Conservation (phyloP, 1,140 invertebrate species). For the Drosophila aff. region DNA sequence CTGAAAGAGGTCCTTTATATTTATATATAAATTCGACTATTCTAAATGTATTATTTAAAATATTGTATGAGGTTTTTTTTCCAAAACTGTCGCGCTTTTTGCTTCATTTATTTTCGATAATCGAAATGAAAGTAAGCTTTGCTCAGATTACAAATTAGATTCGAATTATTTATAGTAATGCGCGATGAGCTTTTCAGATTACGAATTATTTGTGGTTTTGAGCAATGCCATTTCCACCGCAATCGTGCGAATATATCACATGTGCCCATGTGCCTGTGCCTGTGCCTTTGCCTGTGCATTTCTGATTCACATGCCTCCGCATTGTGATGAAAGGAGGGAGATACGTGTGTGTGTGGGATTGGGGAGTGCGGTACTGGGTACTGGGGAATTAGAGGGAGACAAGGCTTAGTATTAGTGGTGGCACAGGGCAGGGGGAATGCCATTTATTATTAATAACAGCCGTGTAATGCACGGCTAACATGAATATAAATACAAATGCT, state of each 20-base stretch:
- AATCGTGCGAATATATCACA: conserved; percentile 20
- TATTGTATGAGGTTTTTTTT: too few species aligned
- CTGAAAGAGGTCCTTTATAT: too few species aligned
- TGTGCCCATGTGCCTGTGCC: not conserved
- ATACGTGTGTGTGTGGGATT: not conserved
- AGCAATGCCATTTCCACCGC: conserved; percentile 18
- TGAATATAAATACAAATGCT: conserved; percentile 48
- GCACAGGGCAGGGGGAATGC: not conserved
- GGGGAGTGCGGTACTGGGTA: not conserved
- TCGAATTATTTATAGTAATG: conserved; percentile 22
- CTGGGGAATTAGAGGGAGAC: not conserved
- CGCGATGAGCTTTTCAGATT: conserved; percentile 19
- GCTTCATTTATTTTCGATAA: conserved; percentile 2
- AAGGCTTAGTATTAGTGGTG: not conserved
- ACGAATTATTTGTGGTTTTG: conserved; percentile 18
- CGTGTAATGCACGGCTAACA: conserved; percentile 16
- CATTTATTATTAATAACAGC: conserved; percentile 36
- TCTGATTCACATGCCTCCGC: conserved; percentile 17
- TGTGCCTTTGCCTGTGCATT: conserved; percentile 5
- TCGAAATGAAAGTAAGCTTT: conserved; percentile 14
- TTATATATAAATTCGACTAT: too few species aligned
- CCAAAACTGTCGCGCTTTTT: not conserved
- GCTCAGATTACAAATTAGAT: conserved; percentile 19
- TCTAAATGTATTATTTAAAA: too few species aligned
- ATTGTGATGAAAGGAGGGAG: conserved; percentile 9